Evolutionary conservation across 2,797 vertebrate genomes (phyloP).

Genomic region (Catamblyrhynchus diadema): DNA sequence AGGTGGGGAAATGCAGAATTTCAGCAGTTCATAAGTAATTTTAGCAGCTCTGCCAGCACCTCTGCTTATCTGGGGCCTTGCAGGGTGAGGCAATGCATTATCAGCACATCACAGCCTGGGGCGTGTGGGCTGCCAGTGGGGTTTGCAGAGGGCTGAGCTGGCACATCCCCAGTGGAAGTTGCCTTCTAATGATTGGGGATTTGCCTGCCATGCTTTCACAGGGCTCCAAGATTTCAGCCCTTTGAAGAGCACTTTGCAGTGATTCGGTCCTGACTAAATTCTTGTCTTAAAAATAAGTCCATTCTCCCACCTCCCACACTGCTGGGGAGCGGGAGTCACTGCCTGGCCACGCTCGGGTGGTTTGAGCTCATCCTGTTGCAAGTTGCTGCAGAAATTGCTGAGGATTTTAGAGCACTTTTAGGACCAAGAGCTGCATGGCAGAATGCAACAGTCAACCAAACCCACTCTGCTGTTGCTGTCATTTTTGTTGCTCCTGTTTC

Average conservation of each 20-base stretch:
- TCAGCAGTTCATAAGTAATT: background rate
- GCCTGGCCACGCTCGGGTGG: fast-evolving
- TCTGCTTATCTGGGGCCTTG: background rate
- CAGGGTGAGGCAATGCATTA: background rate
- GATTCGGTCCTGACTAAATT: background rate
- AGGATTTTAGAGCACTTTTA: background rate
- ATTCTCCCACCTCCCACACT: background rate
- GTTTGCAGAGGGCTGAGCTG: background rate
- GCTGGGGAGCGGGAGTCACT: background rate
- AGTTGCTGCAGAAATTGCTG: background rate
- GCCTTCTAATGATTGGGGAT: background rate
- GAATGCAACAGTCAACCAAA: background rate
- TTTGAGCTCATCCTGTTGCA: background rate
- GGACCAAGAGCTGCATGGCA: background rate
- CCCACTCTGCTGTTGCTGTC: background rate
- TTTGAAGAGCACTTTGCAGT: background rate
- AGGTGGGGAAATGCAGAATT: background rate
- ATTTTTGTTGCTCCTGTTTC: background rate
- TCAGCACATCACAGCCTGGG: background rate
- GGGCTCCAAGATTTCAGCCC: background rate
- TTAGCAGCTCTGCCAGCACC: background rate
- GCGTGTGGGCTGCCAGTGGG: background rate
- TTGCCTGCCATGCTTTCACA: fast-evolving
- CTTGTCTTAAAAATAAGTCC: background rate
- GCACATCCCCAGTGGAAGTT: background rate